Base-by-base conservation (phyloP, 2,888 invertebrate genomes). In the Loripinus fragilis region DNA sequence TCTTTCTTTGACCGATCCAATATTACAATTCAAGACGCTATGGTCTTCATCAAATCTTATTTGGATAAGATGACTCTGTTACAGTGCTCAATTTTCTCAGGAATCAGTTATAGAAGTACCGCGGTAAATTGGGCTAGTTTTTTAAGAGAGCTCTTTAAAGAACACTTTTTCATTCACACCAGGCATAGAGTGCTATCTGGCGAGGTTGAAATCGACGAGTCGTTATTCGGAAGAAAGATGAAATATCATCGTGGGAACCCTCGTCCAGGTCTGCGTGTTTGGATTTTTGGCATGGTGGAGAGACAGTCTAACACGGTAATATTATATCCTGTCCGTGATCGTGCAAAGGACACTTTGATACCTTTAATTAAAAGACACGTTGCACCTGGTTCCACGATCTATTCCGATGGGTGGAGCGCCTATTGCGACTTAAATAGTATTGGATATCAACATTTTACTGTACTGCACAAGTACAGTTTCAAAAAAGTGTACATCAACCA, bases 201-300 rank as follows among this genome's bases (percentile, higher is more conserved):
- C 2, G 33, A 60, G 17, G 33, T 60, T 5, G 60, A 60, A 20
- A 60, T 60, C 20, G 60, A 60, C 17, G 60, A 33, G 20, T 60
- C 60, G 1, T 33, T 74, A 35, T 74, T 74, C 30, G 74, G 74
- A 1, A 42, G 74, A 28, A 12, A 60, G 8, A 38, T 69, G 33
- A 78, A 81, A 35, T 71, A 73, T 50, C 70, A 81, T 35, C 25
- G 73, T 25, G 78, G 81, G 23, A 71, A 81, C 55, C 71, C 76
- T 41, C 45, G 60, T 7, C 60, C 60, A 30, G 74, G 74, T 8
- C n/a, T 30, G n/a, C 68, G 69, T n/a, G 50, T 82, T n/a, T 82
- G 82, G 79, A 74, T 82, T 2, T 74, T 82, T 65, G 38, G 38
- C 5, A 8, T 38, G 70, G 76, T 82, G 0, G 82, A 79, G 38